Base-by-base conservation (phyloP, 1,140 invertebrate genomes). In the Hydropsyche tenuis region DNA sequence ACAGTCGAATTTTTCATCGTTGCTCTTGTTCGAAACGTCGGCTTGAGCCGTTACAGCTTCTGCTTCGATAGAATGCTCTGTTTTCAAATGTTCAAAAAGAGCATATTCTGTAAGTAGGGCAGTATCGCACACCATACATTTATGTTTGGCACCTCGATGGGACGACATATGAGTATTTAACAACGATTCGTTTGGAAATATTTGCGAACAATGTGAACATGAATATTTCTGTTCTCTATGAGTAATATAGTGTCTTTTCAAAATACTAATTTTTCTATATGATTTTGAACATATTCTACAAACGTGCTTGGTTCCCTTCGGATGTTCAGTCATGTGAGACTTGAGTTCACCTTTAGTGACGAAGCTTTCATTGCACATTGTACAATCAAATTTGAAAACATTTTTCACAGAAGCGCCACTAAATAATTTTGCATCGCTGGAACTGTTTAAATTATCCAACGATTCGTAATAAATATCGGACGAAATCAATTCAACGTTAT, bases 271-370 rank as follows among this genome's bases (percentile, higher is more conserved):
- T 69, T 76, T 72, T 16, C 73, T 51, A 63, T 76, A 76, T 14
- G 73, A 70, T 11, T 65, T 64, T 37, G 23, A 72, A 69, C 77
- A 78, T 30, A 76, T 68, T 48, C 66, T 70, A 43, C 77, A 78
- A 51, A 72, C 30, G 16, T 76, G 73, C 43, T 73, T 53, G 0
- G 75, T 69, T 14, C 71, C 42, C 25, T 62, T 65, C 6, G 73
- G 42, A 69, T 76, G 77, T 11, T 25, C 20, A 56, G 53, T 64
- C 45, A 42, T 23, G 23, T 76, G 75, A 2, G 14, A 23, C 63
- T 68, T 74, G 12, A 78, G 62, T 25, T 70, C 56, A 14, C 30
- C 27, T 53, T 73, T 51, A 42, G 37, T 69, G 14, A 18, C 9
- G 37, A 78, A 78, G 14, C 14, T 51, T 37, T 73, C 14, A 62